A percentile compares a stretch with the other conserved stretches of the same genome.
These are phyloP conservation scores for Emys orbicularis DNA, from an alignment of 2,797 vertebrate species.

Conservation along the genomic window DNA sequence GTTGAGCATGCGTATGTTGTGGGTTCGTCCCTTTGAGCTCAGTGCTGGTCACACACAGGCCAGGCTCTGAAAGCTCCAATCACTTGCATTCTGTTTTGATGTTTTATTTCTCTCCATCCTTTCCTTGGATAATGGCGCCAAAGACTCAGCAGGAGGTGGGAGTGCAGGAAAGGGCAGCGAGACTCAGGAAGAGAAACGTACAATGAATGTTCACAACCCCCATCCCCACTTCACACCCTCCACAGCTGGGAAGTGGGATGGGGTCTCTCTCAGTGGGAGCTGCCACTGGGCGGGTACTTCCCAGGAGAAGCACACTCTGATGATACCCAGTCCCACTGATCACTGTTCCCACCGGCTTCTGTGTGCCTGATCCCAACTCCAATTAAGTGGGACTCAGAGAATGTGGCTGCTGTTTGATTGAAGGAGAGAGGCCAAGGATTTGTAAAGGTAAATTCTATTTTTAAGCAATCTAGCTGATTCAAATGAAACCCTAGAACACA, in stretches of 20 bases:
- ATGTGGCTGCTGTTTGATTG: neutral
- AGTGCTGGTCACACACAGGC: accelerated
- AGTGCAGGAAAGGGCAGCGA: neutral
- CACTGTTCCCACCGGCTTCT: neutral
- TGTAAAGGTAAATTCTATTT: neutral
- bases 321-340: neutral
- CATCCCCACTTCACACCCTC: neutral
- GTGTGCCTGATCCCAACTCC: neutral
- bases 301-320: neutral
- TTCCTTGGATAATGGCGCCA: neutral
- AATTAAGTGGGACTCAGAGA: neutral
- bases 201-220: neutral
- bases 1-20: slow-evolving; percentile 79
- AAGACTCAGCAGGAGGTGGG: neutral
- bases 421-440: neutral
- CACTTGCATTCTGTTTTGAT: neutral
- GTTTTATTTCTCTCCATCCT: neutral
- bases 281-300: neutral
- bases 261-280: neutral
- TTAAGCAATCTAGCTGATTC: slow-evolving; percentile 19
- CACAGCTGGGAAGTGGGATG: neutral
- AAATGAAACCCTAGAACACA: slow-evolving; percentile 2
- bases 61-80: neutral
- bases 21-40: neutral
- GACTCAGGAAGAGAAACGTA: neutral